Conservation (phyloP, 2,888 invertebrate species). For the Serripes groenlandicus region DNA sequence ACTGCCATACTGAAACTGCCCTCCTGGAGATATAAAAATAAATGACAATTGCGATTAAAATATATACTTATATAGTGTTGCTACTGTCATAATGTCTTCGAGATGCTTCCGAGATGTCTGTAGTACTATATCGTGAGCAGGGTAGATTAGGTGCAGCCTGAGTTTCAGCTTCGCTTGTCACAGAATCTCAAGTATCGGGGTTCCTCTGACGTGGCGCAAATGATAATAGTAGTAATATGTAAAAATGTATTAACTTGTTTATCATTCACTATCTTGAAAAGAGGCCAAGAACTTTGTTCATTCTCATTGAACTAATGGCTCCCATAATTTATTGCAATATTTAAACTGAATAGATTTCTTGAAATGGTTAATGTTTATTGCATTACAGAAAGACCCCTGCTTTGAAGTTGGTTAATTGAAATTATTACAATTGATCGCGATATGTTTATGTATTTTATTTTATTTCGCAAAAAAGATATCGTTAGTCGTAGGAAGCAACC, state of each 20-base stretch:
- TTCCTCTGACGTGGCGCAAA: no score
- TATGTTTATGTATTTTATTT: neutral
- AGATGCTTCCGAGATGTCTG: no score
- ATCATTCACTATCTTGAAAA: slow-evolving; percentile 6
- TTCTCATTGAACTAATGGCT: slow-evolving; percentile 2
- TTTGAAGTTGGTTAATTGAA: slow-evolving; percentile 6
- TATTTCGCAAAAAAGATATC: neutral
- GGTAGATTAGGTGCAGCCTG: neutral
- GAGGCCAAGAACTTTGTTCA: slow-evolving; percentile 17
- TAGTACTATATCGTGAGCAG: no score
- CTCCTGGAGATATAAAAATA: no score
- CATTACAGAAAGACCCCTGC: neutral
- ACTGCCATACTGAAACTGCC: no score
- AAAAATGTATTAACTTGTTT: no score
- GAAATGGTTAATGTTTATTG: slow-evolving; percentile 5
- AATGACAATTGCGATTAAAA: no score
- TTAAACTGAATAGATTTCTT: neutral
- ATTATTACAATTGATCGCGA: neutral
- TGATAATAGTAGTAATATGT: no score
- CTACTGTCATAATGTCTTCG: no score
- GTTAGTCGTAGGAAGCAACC: no score
- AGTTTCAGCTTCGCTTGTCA: neutral
- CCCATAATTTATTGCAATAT: neutral
- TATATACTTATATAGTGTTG: no score
- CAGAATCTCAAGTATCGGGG: neutral